Conservation (phyloP, 2,113 vertebrate genomes). For the Notechis scutatus region DNA sequence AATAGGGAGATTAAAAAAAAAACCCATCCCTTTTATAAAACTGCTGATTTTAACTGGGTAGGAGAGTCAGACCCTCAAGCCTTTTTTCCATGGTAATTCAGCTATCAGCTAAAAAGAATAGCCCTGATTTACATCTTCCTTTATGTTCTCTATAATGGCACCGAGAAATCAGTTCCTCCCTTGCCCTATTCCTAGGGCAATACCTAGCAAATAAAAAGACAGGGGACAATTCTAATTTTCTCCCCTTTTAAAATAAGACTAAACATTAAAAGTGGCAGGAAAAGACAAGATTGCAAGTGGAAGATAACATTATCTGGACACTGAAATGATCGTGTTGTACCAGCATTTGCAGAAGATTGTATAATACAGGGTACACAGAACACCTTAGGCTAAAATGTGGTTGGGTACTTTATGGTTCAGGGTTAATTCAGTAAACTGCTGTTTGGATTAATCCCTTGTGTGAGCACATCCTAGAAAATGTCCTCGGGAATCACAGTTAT, state of each 20-base stretch:
- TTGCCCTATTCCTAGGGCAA: background rate
- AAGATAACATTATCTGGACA: background rate
- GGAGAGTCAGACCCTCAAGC: background rate
- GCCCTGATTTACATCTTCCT: background rate
- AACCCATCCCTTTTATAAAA: background rate
- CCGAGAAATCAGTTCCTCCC: background rate
- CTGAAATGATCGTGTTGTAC: background rate
- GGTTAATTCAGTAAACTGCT: background rate
- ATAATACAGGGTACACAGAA: background rate
- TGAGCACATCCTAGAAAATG: background rate
- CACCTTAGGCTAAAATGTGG: background rate
- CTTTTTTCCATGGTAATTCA: background rate
- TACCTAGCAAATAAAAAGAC: background rate
- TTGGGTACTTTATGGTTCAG: background rate
- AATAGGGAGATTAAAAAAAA: background rate
- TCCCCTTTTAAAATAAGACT: background rate
- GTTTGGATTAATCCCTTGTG: background rate
- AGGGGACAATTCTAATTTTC: background rate
- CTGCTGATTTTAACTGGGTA: background rate
- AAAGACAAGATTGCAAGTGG: background rate
- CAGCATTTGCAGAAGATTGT: background rate
- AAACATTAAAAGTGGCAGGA: background rate
- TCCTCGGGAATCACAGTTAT: too few species aligned
- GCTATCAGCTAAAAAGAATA: background rate
- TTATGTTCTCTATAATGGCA: background rate